Evolutionary conservation across 2,797 vertebrate genomes (phyloP), one percentile per base, ranked within the genome.

Genomic region (Myripristis jacobus): DNA sequence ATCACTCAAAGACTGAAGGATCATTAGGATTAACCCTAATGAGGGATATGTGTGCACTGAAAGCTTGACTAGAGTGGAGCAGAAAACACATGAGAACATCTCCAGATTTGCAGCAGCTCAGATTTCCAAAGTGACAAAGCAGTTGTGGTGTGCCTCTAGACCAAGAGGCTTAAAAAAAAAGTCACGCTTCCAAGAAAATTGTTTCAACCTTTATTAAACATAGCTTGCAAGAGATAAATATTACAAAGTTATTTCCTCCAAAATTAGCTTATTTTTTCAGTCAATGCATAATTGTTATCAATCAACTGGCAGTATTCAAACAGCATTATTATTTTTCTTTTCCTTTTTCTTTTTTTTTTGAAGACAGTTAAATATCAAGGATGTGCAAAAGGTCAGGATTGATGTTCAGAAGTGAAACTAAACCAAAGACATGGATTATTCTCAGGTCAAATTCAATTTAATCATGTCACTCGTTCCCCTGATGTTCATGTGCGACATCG

Each of bases 181-280:
- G 72, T 79, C 85, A 92, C 82, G 89, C 88, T 82, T 83, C 79
- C 85, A 90, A 91, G 94, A 94, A 96, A 97, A 96, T 95, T 94
- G 95, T 96, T 97, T 96, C 95, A 96, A 96, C 96, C 96, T 97
- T 97, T 97, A 97, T 98, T 97, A 97, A 98, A 98, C 96, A 96
- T 96, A 96, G 95, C 96, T 96, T 96, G 96, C 95, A 96, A 96
- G 96, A 96, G 96, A 98, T 96, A 97, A 97, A 98, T 97, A 97
- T 96, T 97, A 98, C 96, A 98, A 98, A 97, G 96, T 95, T 96
- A 96, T 95, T 95, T 97, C 96, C 95, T 97, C 95, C 95, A 97
- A 97, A 97, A 96, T 96, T 96, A 96, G 95, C 95, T 96, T 96
- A 95, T 96, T 95, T 96, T 95, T 94, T 95, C 94, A 95, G 95